Evolutionary conservation across 2,113 vertebrate genomes (phyloP).

Genomic region (Oncorhynchus masou): DNA sequence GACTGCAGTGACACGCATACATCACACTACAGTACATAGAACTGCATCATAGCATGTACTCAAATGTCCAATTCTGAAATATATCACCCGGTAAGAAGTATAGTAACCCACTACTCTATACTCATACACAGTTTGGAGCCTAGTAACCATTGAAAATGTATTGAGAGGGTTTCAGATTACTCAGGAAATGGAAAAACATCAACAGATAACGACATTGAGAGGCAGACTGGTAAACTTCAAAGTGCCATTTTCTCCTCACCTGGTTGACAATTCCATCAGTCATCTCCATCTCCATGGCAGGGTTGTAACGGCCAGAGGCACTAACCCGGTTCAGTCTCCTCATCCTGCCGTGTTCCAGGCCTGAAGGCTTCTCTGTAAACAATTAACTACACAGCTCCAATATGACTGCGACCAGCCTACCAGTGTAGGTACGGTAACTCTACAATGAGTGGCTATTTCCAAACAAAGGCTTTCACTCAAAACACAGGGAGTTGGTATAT

Average conservation of each 20-base stretch:
- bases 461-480: not conserved
- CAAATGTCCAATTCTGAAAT: too few species aligned
- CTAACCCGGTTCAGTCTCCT: conserved; percentile 11
- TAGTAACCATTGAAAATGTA: too few species aligned
- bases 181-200: not conserved
- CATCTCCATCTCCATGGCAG: conserved; percentile 45
- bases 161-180: too few species aligned
- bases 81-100: too few species aligned
- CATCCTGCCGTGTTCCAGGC: conserved; percentile 20
- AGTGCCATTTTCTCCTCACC: conserved; percentile 37
- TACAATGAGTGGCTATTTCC: too few species aligned
- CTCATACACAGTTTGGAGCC: too few species aligned
- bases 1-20: conserved; percentile 14
- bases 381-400: not conserved
- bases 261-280: conserved; percentile 15
- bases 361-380: not conserved
- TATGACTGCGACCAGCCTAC: not conserved
- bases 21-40: not conserved
- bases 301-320: conserved; percentile 17
- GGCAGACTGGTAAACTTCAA: too few species aligned
- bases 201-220: not conserved
- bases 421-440: not conserved
- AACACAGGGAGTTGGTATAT: not conserved
- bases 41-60: not conserved
- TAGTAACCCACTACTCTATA: too few species aligned